Conservation (phyloP, 2,888 invertebrate species). For the Ennomos quercinarius region DNA sequence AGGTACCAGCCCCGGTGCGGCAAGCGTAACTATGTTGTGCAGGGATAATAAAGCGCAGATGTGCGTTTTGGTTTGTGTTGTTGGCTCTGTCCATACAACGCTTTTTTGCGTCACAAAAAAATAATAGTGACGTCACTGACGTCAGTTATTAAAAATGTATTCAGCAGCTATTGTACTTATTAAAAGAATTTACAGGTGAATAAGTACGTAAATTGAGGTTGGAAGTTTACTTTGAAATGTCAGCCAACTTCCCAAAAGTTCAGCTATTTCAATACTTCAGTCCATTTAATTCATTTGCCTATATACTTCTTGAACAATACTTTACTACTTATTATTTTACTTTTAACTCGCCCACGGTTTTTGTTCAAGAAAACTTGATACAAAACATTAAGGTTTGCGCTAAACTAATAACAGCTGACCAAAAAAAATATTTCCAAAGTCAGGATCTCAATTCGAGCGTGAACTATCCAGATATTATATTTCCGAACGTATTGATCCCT, state of each 20-base stretch:
- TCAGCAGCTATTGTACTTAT: not conserved
- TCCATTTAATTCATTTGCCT: constrained; percentile 16
- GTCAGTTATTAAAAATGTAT: constrained; percentile 12
- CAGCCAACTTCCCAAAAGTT: constrained; percentile 23
- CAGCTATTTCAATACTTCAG: constrained; percentile 20
- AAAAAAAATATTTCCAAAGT: constrained; percentile 62
- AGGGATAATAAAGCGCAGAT: constrained; percentile 39
- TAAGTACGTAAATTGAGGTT: constrained; percentile 6
- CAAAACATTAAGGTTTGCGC: constrained; percentile 42
- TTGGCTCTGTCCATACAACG: constrained; percentile 17
- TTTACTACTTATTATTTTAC: constrained; percentile 18
- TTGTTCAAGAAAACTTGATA: constrained; percentile 41
- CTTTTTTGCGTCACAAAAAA: constrained; percentile 15
- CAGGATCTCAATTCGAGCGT: constrained; percentile 63
- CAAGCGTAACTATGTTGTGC: constrained; percentile 50
- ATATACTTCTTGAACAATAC: constrained; percentile 10
- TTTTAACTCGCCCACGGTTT: constrained; percentile 27
- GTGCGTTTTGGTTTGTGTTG: constrained; percentile 35
- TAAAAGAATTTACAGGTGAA: constrained; percentile 1
- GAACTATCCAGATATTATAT: constrained; percentile 80
- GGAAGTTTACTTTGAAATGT: constrained; percentile 25
- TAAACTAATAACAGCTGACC: constrained; percentile 60
- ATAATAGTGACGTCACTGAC: constrained; percentile 17
- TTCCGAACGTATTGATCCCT: constrained; percentile 82
- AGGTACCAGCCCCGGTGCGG: constrained; percentile 31